Conservation (phyloP, 2,113 vertebrate genomes). For the Takifugu bimaculatus region DNA sequence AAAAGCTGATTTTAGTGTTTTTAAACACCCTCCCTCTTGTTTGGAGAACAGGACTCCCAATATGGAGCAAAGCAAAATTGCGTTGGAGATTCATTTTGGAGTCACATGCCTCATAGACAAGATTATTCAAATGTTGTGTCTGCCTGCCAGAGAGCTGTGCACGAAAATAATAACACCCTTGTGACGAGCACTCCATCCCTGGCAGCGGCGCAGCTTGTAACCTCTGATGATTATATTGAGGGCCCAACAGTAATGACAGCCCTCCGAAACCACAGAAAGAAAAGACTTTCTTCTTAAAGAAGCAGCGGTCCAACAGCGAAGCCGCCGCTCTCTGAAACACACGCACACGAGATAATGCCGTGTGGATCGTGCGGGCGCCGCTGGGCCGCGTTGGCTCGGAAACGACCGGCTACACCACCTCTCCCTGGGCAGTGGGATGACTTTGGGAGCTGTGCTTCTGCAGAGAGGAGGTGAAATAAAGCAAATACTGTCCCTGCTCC, state of each 20-base stretch:
- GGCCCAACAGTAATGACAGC: slow-evolving; percentile 74
- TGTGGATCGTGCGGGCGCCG: slow-evolving; percentile 59
- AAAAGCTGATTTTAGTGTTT: neutral
- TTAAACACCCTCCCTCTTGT: slow-evolving; percentile 23
- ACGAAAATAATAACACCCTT: slow-evolving; percentile 74
- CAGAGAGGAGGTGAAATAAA: slow-evolving; percentile 38
- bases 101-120: slow-evolving; percentile 54
- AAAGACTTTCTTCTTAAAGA: slow-evolving; percentile 72
- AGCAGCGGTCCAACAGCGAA: slow-evolving; percentile 65
- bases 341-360: slow-evolving; percentile 69
- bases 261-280: slow-evolving; percentile 66
- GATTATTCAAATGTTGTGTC: slow-evolving; percentile 68
- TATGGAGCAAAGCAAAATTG: slow-evolving; percentile 34
- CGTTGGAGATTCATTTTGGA: slow-evolving; percentile 38
- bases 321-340: slow-evolving; percentile 55
- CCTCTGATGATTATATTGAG: slow-evolving; percentile 74
- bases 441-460: slow-evolving; percentile 11
- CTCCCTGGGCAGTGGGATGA: slow-evolving; percentile 51
- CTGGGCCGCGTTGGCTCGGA: slow-evolving; percentile 57
- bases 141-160: slow-evolving; percentile 61
- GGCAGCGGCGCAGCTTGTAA: slow-evolving; percentile 61
- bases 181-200: slow-evolving; percentile 67
- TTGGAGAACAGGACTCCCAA: slow-evolving; percentile 30
- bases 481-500: slow-evolving; percentile 26
- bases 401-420: slow-evolving; percentile 40